These are phyloP conservation scores for Fringilla coelebs DNA, from an alignment of 2,797 vertebrate genomes.

Conservation along the genomic window DNA sequence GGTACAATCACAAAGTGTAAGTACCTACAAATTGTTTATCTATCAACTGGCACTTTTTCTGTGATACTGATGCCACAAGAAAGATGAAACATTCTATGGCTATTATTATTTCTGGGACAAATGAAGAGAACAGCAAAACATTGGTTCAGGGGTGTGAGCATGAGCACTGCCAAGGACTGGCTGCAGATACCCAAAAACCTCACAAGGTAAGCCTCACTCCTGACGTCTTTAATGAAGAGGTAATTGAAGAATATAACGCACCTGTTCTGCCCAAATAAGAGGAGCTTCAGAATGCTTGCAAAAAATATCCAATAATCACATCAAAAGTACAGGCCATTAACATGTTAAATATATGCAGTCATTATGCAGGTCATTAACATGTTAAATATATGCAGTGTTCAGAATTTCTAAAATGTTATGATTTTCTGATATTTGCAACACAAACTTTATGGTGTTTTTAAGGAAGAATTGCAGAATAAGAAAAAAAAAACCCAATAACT, in stretches of 20 bases:
- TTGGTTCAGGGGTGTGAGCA: neutral
- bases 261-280: neutral
- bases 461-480: neutral
- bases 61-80: neutral
- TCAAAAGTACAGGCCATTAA: neutral
- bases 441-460: neutral
- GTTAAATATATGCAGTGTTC: neutral
- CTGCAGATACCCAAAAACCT: neutral
- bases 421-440: neutral
- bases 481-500: neutral
- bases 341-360: no score
- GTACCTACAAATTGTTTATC: neutral
- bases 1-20: neutral
- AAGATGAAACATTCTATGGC: neutral
- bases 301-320: neutral
- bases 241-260: neutral
- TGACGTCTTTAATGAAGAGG: neutral
- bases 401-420: neutral
- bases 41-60: neutral
- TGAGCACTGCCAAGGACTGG: neutral
- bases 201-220: neutral
- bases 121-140: neutral
- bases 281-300: neutral
- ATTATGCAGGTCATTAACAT: rapidly evolving
- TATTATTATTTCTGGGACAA: neutral